Conservation (phyloP, 1,140 invertebrate species). For the Lepidostoma basale region DNA sequence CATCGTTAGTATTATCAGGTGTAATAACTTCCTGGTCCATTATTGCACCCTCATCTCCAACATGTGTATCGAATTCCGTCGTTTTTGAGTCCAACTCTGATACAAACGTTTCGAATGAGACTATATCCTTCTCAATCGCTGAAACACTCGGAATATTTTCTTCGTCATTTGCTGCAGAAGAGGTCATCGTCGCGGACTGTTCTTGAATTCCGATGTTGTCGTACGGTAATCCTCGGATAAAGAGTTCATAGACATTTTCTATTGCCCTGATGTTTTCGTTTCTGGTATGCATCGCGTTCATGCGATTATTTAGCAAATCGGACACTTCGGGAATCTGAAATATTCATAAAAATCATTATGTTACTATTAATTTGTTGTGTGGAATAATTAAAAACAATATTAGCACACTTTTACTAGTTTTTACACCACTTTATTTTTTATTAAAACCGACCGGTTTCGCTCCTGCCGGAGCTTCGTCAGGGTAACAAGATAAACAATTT, state of each 20-base stretch:
- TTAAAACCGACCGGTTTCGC: too few species aligned
- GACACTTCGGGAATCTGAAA: slow-evolving; percentile 25
- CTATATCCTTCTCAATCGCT: too few species aligned
- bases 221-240: slow-evolving; percentile 4
- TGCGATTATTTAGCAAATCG: slow-evolving; percentile 9
- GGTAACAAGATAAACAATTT: too few species aligned
- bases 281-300: slow-evolving; percentile 26
- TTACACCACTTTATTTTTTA: too few species aligned
- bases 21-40: background rate
- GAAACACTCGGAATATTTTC: background rate
- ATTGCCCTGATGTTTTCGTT: slow-evolving; percentile 25
- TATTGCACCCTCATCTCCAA: background rate
- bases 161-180: background rate
- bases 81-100: too few species aligned
- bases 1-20: background rate
- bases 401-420: too few species aligned
- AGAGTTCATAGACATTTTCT: slow-evolving; percentile 26
- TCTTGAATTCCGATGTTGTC: slow-evolving; percentile 1
- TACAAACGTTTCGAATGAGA: background rate
- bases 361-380: too few species aligned
- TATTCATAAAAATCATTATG: too few species aligned
- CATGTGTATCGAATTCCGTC: background rate
- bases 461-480: too few species aligned
- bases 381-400: too few species aligned
- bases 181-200: background rate